Conservation (phyloP, 2,113 vertebrate species). For the Dasypus novemcinctus region DNA sequence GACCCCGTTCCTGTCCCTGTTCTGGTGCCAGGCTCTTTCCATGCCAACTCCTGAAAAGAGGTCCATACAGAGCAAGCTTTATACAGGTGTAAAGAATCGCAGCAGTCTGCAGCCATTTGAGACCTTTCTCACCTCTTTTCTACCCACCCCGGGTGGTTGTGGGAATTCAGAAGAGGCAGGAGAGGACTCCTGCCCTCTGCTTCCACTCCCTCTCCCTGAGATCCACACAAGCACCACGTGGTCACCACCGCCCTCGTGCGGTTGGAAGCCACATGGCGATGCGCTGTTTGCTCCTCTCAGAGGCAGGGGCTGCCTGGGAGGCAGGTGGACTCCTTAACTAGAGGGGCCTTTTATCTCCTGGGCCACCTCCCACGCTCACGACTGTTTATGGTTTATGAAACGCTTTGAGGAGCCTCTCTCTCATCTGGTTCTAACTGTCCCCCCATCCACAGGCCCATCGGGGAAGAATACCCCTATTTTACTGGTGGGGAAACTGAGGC, state of each 20-base stretch:
- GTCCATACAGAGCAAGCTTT: fast-evolving
- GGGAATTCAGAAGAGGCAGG: background rate
- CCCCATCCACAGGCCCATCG: background rate
- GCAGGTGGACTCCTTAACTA: fast-evolving
- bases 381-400: background rate
- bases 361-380: background rate
- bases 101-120: background rate
- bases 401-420: background rate
- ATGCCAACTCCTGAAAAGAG: background rate
- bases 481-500: background rate
- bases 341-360: background rate
- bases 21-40: background rate
- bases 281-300: fast-evolving
- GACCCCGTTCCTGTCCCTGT: background rate
- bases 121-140: background rate
- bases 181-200: background rate
- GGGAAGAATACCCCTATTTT: background rate
- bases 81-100: background rate
- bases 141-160: background rate
- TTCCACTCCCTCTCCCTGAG: background rate
- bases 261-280: background rate
- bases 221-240: background rate
- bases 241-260: background rate
- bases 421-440: background rate
- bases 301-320: fast-evolving